phyloP scores from a whole-genome alignment of 37 sponge, comb jelly and placozoan species.

The Ephydatia muelleri region DNA sequence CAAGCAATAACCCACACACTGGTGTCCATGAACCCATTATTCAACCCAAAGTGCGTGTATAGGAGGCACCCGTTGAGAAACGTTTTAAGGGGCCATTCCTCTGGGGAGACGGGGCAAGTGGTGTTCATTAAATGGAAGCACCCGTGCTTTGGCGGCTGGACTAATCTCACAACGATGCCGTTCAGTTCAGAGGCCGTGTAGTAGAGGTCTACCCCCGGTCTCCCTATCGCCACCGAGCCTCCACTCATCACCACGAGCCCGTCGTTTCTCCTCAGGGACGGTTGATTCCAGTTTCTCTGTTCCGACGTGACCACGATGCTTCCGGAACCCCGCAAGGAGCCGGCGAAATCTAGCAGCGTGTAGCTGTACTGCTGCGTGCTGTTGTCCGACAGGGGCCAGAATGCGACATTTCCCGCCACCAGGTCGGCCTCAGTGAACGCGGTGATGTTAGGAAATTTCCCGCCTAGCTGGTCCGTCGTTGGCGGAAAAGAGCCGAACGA shows the following conservation, averaged over 20 bases:
- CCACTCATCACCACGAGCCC: slow-evolving; percentile 8
- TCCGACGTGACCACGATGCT: background rate
- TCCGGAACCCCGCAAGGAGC: slow-evolving; percentile 6
- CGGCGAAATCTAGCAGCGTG: slow-evolving; percentile 16
- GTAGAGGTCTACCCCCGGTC: slow-evolving; percentile 12
- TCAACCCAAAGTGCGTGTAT: slow-evolving; percentile 13
- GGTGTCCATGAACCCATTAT: background rate
- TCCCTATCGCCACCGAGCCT: slow-evolving; percentile 3
- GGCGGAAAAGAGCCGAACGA: no score
- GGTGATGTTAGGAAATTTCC: slow-evolving; percentile 7
- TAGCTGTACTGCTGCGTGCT: slow-evolving; percentile 1
- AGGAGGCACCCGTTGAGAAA: background rate
- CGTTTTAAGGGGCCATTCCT: background rate
- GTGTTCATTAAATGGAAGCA: background rate
- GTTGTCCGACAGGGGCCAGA: background rate
- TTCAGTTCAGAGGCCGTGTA: background rate
- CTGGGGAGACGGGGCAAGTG: background rate
- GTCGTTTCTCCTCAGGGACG: slow-evolving; percentile 12
- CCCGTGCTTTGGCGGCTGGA: slow-evolving; percentile 22
- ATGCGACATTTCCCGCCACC: background rate
- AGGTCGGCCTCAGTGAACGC: slow-evolving; percentile 30
- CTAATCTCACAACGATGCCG: background rate
- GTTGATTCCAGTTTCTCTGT: background rate
- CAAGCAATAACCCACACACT: slow-evolving; percentile 18
- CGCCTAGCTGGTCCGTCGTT: no score